Percentiles rank a stretch among this genome's conserved stretches.
phyloP scores from a whole-genome alignment of 53 echinoderm and acorn worm species.

The Paracentrotus lividus region DNA sequence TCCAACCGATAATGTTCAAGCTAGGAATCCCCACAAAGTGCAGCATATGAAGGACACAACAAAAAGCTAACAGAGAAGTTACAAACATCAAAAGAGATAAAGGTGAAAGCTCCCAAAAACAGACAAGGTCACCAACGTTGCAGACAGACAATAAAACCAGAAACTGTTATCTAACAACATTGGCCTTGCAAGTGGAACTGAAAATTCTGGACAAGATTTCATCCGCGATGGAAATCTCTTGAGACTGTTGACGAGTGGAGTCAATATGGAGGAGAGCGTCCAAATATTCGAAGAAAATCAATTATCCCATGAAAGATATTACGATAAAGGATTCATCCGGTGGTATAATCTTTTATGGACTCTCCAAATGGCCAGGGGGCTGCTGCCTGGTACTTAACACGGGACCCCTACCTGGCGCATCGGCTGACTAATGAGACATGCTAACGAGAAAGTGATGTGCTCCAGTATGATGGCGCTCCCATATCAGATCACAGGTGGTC shows the following conservation, averaged over 20 bases:
- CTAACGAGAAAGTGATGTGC: slow-evolving; percentile 76
- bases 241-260: background rate
- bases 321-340: slow-evolving; percentile 52
- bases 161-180: background rate
- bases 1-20: background rate
- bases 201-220: background rate
- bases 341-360: slow-evolving; percentile 77
- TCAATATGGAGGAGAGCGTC: background rate
- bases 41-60: background rate
- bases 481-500: no score
- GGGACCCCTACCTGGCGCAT: slow-evolving; percentile 76
- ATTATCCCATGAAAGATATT: slow-evolving; percentile 37
- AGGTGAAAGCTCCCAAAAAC: background rate
- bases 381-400: slow-evolving; percentile 76
- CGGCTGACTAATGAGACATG: slow-evolving; percentile 76
- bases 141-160: background rate
- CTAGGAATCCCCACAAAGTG: background rate
- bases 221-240: background rate
- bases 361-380: slow-evolving; percentile 86
- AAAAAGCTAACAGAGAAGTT: background rate
- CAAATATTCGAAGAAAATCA: slow-evolving; percentile 41
- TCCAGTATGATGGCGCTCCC: slow-evolving; percentile 85
- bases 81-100: background rate
- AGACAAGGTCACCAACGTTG: background rate
- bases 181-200: background rate